These are phyloP conservation scores for Hanleya hanleyi DNA, from an alignment of 2,888 invertebrate genomes.

Conservation along the genomic window DNA sequence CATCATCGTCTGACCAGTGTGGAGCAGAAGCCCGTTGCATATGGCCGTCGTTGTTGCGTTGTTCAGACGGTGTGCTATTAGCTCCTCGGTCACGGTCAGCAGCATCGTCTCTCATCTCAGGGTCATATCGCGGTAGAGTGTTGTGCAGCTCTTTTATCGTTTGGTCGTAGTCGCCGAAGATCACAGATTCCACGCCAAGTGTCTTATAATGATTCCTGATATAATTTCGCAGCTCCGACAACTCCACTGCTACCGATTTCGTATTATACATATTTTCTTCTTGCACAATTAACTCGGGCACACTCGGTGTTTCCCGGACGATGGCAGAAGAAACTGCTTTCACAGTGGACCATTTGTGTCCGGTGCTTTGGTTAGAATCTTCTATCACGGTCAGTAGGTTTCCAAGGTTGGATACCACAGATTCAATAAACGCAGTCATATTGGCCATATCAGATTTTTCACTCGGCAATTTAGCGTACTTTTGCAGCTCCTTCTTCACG, in stretches of 20 bases:
- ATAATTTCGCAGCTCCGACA: neutral
- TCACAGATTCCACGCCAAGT: neutral
- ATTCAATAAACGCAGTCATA: slow-evolving; percentile 24
- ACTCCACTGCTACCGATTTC: neutral
- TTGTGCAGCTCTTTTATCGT: neutral
- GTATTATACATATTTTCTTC: neutral
- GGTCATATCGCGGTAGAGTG: neutral
- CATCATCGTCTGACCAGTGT: too few relatives aligned
- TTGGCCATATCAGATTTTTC: slow-evolving; percentile 11
- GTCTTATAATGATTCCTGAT: neutral
- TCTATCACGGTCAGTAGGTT: slow-evolving; percentile 44
- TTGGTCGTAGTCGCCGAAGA: neutral
- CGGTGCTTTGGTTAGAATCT: slow-evolving; percentile 14
- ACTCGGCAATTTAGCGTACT: slow-evolving; percentile 36
- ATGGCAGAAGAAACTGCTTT: slow-evolving; percentile 56
- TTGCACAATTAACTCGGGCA: slow-evolving; percentile 37
- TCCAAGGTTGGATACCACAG: slow-evolving; percentile 44
- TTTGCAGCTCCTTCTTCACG: slow-evolving; percentile 36
- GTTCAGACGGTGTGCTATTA: too few relatives aligned
- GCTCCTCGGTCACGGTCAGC: too few relatives aligned
- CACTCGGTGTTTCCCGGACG: slow-evolving; percentile 48
- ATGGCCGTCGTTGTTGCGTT: too few relatives aligned
- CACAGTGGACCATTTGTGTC: slow-evolving; percentile 48
- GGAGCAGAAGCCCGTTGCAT: too few relatives aligned
- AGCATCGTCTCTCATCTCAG: too few relatives aligned